Base-by-base conservation (phyloP, 1,140 invertebrate genomes). In the Hycleus phaleratus region DNA sequence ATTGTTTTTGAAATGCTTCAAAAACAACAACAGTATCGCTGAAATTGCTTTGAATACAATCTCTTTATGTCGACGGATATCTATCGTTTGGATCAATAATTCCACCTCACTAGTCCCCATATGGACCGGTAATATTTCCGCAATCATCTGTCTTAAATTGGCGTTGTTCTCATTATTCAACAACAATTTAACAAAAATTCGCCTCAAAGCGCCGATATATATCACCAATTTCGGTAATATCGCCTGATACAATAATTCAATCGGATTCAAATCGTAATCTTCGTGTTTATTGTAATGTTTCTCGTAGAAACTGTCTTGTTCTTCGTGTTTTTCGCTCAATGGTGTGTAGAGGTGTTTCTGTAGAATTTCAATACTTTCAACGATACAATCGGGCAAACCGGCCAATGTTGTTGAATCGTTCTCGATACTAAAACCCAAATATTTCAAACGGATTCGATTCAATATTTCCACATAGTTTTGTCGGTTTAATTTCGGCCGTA, bases 1-100 rank as follows among this genome's bases (percentile, higher is more conserved):
- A 78, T 97, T 98, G 11, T 97, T 78, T 79, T 98, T 97, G 63
- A 98, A 93, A 76, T 97, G 95, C 74, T 98, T 98, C 42, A 98
- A 76, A 39, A 98, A 79, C 8, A 98, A 75, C 46, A 98, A 73
- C 40, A 98, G 78, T 56, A 97, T 91, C 3, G 88, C 93, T 43
- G 95, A 96, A 1, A 97, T 90, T 10, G 95, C 88, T 80, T 98
- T 98, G 0, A 97, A 92, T 61, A 98, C 93, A 44, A 98, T 93
- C 80, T 98, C 94, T 71, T 98, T 98, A 70, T 98, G 95, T 32
- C 96, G 81, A 71, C 95, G 95, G 4, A 97, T 91, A 79, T 98
- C 96, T 60, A 96, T 90, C n/a, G 91, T 91, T 9, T 0, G 92
- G 94, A 70, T 97, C 91, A n/a, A 95, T 78, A 26, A 78, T 32